Conservation (phyloP, 2,888 invertebrate genomes). For the Carterocephalus palaemon region DNA sequence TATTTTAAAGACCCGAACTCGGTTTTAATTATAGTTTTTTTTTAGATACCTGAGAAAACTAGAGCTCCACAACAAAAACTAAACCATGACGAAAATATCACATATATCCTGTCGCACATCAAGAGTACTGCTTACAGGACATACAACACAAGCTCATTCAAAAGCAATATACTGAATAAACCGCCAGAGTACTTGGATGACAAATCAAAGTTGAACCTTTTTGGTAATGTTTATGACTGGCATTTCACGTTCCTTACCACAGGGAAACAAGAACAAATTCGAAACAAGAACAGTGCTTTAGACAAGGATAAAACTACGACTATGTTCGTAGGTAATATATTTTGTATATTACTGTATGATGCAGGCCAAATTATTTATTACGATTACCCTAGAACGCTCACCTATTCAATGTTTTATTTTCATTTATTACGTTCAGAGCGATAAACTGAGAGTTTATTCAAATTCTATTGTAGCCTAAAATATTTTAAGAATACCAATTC, state of each 20-base stretch:
- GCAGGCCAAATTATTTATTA: neutral
- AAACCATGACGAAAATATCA: constrained; percentile 61
- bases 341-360: neutral
- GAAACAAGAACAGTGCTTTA: constrained; percentile 2
- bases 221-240: constrained; percentile 81
- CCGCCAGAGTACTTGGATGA: constrained; percentile 50
- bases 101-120: constrained; percentile 49
- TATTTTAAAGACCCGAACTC: no score
- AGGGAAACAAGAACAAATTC: constrained; percentile 68
- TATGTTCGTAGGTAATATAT: constrained; percentile 81
- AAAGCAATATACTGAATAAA: constrained; percentile 49
- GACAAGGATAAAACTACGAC: constrained; percentile 36
- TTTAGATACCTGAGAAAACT: constrained; percentile 76
- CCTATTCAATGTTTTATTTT: no score
- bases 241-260: constrained; percentile 83
- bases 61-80: constrained; percentile 70
- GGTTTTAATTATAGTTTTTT: no score
- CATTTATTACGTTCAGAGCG: constrained; percentile 17
- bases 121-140: constrained; percentile 44
- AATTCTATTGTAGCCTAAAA: no score
- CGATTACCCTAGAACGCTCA: no score
- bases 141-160: constrained; percentile 46
- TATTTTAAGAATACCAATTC: no score
- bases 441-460: no score
- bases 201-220: constrained; percentile 43